Conservation (phyloP, 2,113 vertebrate species). For the Poecilia latipinna region DNA sequence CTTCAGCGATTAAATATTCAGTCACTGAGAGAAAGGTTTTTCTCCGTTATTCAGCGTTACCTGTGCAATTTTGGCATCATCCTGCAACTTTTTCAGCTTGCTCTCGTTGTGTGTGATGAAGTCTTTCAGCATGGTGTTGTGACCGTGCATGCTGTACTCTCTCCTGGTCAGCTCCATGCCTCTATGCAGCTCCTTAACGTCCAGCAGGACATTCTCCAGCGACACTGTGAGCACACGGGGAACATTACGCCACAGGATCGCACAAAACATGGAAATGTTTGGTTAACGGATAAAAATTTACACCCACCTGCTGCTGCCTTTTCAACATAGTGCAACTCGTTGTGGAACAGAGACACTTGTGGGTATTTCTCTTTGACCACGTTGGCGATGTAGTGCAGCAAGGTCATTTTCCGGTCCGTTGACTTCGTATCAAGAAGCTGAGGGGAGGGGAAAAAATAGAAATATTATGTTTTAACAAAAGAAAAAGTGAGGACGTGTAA, state of each 20-base stretch:
- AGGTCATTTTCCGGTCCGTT: slow-evolving; percentile 92
- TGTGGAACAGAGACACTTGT: slow-evolving; percentile 92
- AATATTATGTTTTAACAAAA: neutral
- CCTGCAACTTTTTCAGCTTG: slow-evolving; percentile 93
- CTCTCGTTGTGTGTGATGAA: slow-evolving; percentile 89
- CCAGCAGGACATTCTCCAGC: slow-evolving; percentile 93
- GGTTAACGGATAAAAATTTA: neutral
- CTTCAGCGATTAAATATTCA: neutral
- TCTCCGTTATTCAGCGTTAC: slow-evolving; percentile 57
- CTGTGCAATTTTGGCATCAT: slow-evolving; percentile 93
- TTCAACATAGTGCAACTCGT: slow-evolving; percentile 94
- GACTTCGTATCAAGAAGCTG: slow-evolving; percentile 97
- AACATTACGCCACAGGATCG: neutral
- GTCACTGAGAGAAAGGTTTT: neutral
- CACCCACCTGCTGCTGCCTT: slow-evolving; percentile 92
- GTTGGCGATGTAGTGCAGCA: slow-evolving; percentile 97
- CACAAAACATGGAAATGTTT: neutral
- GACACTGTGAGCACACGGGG: slow-evolving; percentile 81
- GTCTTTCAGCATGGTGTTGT: slow-evolving; percentile 87
- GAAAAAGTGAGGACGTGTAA: neutral
- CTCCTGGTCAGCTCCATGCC: slow-evolving; percentile 93
- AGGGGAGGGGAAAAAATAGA: no score
- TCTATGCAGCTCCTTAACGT: slow-evolving; percentile 92
- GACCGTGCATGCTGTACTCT: slow-evolving; percentile 91
- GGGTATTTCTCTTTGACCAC: slow-evolving; percentile 94